A percentile compares a stretch with the other conserved stretches of the same genome.
Evolutionary conservation across 2,113 vertebrate species (phyloP).

Genomic region (Vulpes ferrilata): DNA sequence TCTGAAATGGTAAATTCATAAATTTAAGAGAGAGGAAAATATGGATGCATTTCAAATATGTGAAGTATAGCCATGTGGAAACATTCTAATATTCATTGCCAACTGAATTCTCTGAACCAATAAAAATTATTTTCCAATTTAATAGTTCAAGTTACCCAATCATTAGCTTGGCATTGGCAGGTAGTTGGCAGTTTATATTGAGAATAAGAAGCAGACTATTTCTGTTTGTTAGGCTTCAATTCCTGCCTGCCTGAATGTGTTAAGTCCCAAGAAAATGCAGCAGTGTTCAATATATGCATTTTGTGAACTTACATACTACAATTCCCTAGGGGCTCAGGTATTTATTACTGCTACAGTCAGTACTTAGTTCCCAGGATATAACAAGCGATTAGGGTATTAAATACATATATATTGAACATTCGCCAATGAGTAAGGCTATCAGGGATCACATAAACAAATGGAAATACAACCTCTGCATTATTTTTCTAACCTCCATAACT

Average conservation of each 20-base stretch:
- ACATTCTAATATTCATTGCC: neutral
- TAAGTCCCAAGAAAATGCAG: slow-evolving; percentile 37
- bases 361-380: neutral
- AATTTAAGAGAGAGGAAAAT: slow-evolving; percentile 30
- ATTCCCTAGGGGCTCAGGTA: neutral
- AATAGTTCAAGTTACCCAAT: slow-evolving; percentile 46
- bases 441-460: slow-evolving; percentile 60
- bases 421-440: neutral
- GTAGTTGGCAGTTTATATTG: slow-evolving; percentile 32
- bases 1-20: slow-evolving; percentile 37
- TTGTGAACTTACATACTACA: neutral
- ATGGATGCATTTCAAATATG: slow-evolving; percentile 39
- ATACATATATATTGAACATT: slow-evolving; percentile 11
- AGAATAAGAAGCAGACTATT: slow-evolving; percentile 49
- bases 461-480: slow-evolving; percentile 49
- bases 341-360: neutral
- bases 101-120: slow-evolving; percentile 62
- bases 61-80: slow-evolving; percentile 47
- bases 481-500: slow-evolving; percentile 60
- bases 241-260: neutral
- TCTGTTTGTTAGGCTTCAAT: slow-evolving; percentile 48
- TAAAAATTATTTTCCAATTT: slow-evolving; percentile 69
- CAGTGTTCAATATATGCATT: neutral
- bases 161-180: slow-evolving; percentile 31
- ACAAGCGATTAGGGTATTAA: slow-evolving; percentile 5